Base-by-base conservation (phyloP, 2,113 vertebrate genomes). In the Lasiurus borealis region DNA sequence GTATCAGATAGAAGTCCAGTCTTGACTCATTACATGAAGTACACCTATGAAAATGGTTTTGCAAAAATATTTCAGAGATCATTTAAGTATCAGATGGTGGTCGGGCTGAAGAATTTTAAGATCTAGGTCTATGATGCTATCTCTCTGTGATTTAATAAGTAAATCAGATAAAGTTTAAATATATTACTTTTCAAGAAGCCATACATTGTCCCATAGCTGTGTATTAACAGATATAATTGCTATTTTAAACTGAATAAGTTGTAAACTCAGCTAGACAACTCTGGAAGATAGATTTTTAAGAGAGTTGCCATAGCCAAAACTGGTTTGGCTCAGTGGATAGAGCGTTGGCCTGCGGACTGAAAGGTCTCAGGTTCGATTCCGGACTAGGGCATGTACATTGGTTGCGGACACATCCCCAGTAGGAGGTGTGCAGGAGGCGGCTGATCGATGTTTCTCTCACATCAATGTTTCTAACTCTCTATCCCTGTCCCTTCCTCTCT, bases 101-200 rank as follows among this genome's bases (percentile, higher is more conserved):
- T 50, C 40, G 44, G 46, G 25, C 19, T 80, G 59, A 25, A 88
- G 5, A 89, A 85, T 10, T 85, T 85, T 36, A 85, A 82, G 21
- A 83, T 57, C 21, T 80, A 92, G 88, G 50, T 3, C 44, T 68
- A 31, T 69, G 19, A 87, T 66, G 52, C 68, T 50, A 23, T 50
- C 13, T 18, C 95, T 88, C 88, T 77, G 23, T 76, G 25, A 78
- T 31, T 66, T 87, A 73, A 88, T 68, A 90, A 78, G 34, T 78
- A 78, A 95, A 19, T 82, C n/a, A 91, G 68, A 52, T 75, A 92
- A 86, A 81, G 59, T 8, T 80, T 91, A 93, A 84, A 68, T 81
- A 68, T 31, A 75, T 83, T 29, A 54, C 40, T 87, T 90, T 85
- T 80, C 54, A 92, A 90, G 78, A 93, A 93, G 46, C 3, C 7